Evolutionary conservation across 2,888 invertebrate species (phyloP), one percentile per base, ranked within the genome.

Genomic region (Mythimna impura): DNA sequence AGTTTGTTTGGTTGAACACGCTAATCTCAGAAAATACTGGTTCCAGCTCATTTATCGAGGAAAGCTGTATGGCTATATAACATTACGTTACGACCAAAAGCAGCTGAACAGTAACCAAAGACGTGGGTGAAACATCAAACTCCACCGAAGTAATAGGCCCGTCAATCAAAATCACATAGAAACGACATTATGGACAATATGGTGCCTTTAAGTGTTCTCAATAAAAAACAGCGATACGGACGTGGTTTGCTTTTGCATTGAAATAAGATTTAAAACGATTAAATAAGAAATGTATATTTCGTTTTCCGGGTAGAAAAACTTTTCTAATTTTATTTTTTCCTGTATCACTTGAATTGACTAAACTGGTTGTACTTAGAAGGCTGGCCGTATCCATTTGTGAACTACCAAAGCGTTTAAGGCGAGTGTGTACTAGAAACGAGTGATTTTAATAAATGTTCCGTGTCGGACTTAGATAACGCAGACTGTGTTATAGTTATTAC

Each of bases 401-500:
- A 40, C 43, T 69, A 55, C 22, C 71, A 57, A 66, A 65, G 67
- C 57, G 14, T 63, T 62, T 54, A 76, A 50, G 76, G 69, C 58
- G 58, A 68, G 36, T 58, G 55, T 79, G 66, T 66, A 68, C 50
- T 64, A 54, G 17, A 66, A 47, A 22, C 52, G 30, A 66, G 68
- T 55, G 22, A 69, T 69, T 73, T 75, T 62, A 69, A 63, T 73
- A 69, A 74, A 72, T 69, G 58, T 83, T 84, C 73, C 63, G 66
- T 67, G 55, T 30, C 25, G 22, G 67, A 80, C 64, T 83, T 75
- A 77, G 75, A 82, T 70, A 80, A 73, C 65, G 54, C 40, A 43
- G 66, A 20, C 40, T 64, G 22, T 67, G 64, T 36, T 76, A 64
- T 67, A 76, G 40, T 69, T 64, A 22, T 64, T 65, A 54, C 30